These are phyloP conservation scores for Mesopsocus fuscifrons DNA, from an alignment of 2,888 invertebrate species.

Conservation along the genomic window DNA sequence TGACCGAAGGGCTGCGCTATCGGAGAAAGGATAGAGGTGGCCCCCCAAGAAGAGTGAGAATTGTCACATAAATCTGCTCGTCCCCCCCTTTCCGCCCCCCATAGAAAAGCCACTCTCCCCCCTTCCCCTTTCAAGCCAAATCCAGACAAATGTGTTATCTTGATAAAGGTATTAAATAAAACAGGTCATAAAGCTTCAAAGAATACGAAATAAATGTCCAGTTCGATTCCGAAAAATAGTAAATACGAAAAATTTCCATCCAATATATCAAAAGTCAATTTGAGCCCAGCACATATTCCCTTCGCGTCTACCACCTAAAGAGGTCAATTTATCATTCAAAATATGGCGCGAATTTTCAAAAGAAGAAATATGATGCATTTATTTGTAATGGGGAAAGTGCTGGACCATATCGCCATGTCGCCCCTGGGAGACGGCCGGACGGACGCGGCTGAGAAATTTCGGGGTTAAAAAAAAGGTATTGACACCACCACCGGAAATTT, in stretches of 20 bases:
- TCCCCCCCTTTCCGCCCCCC: not conserved
- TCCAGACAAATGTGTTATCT: not conserved
- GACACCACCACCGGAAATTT: too few relatives aligned
- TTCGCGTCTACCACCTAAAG: slow-evolving; percentile 7
- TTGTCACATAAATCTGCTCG: not conserved
- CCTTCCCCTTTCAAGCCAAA: not conserved
- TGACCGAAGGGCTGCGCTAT: too few relatives aligned
- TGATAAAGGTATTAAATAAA: not conserved
- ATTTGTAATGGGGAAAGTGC: slow-evolving; percentile 6
- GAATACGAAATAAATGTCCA: slow-evolving; percentile 1
- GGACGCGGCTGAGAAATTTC: too few relatives aligned
- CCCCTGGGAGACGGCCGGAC: too few relatives aligned
- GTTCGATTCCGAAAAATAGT: slow-evolving; percentile 8
- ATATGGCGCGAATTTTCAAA: slow-evolving; percentile 6
- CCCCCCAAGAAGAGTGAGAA: too few relatives aligned
- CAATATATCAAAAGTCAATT: slow-evolving; percentile 10
- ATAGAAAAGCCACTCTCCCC: not conserved
- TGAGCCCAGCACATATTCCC: slow-evolving; percentile 4
- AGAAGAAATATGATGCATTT: slow-evolving; percentile 1
- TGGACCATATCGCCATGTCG: too few relatives aligned
- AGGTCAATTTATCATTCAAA: slow-evolving; percentile 10
- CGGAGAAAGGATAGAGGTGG: too few relatives aligned
- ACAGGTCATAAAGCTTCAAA: not conserved
- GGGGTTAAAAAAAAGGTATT: too few relatives aligned
- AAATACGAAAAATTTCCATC: slow-evolving; percentile 5